A percentile compares a stretch with the other conserved stretches of the same genome.
phyloP scores from a whole-genome alignment of 2,797 vertebrate genomes.

The Myotis vivesi region DNA sequence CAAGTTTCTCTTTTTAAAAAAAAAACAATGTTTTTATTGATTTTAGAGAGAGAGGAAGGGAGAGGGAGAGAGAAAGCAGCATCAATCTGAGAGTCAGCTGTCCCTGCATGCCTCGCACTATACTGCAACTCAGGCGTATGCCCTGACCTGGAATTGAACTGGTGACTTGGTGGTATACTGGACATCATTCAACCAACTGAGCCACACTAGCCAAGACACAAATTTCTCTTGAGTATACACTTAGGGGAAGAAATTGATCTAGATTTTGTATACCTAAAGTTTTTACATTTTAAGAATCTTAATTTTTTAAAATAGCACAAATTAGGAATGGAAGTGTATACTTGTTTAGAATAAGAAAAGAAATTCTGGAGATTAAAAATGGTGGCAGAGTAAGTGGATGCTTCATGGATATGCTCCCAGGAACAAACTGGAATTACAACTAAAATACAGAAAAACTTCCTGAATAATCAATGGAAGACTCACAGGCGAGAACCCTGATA shows the following conservation, averaged over 20 bases:
- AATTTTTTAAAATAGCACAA: neutral
- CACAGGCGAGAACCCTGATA: too few relatives aligned
- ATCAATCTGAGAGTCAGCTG: neutral
- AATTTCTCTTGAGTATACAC: neutral
- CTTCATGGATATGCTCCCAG: too few relatives aligned
- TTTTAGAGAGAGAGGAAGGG: neutral
- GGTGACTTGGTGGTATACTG: neutral
- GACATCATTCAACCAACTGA: neutral
- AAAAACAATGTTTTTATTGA: neutral
- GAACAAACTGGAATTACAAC: too few relatives aligned
- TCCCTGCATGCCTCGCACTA: too few relatives aligned
- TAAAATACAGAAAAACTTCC: too few relatives aligned
- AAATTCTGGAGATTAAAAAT: neutral
- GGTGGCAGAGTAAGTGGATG: too few relatives aligned
- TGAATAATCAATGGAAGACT: too few relatives aligned
- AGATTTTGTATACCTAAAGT: neutral
- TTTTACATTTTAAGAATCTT: neutral
- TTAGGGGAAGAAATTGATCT: neutral
- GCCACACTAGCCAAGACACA: neutral
- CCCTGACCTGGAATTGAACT: neutral
- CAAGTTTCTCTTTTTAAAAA: neutral
- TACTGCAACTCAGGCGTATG: neutral
- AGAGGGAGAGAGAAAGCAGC: neutral
- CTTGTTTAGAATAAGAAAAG: neutral
- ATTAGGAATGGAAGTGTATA: neutral